Conservation (phyloP, 2,113 vertebrate species). For the Hipposideros armiger region DNA sequence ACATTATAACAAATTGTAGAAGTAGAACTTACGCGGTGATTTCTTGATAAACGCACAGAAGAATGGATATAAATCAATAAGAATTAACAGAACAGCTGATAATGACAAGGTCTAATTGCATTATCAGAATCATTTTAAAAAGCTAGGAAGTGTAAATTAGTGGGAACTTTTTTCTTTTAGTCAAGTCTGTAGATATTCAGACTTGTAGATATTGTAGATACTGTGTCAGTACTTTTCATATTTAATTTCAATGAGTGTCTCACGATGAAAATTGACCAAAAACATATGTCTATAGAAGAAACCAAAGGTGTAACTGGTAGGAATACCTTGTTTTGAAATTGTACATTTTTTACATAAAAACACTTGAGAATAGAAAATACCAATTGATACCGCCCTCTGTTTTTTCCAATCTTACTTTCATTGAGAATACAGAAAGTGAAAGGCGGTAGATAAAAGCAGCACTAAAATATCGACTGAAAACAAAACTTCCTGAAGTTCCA, state of each 20-base stretch:
- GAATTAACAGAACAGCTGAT: neutral
- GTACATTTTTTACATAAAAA: neutral
- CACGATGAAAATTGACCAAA: neutral
- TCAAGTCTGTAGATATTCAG: neutral
- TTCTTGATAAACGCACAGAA: neutral
- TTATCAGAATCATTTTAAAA: conserved; percentile 20
- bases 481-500: neutral
- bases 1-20: neutral
- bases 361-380: neutral
- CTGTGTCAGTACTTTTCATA: neutral
- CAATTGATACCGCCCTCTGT: neutral
- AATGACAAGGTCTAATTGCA: neutral
- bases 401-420: neutral
- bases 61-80: neutral
- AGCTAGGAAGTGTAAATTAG: neutral
- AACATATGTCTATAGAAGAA: neutral
- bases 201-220: too few relatives aligned
- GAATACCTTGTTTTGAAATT: neutral
- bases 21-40: neutral
- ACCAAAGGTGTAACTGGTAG: neutral
- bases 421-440: neutral
- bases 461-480: neutral
- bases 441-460: neutral
- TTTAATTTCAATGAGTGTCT: neutral
- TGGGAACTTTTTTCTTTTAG: neutral